Evolutionary conservation across 2,888 invertebrate species (phyloP).

Genomic region (Agapostemon virescens): DNA sequence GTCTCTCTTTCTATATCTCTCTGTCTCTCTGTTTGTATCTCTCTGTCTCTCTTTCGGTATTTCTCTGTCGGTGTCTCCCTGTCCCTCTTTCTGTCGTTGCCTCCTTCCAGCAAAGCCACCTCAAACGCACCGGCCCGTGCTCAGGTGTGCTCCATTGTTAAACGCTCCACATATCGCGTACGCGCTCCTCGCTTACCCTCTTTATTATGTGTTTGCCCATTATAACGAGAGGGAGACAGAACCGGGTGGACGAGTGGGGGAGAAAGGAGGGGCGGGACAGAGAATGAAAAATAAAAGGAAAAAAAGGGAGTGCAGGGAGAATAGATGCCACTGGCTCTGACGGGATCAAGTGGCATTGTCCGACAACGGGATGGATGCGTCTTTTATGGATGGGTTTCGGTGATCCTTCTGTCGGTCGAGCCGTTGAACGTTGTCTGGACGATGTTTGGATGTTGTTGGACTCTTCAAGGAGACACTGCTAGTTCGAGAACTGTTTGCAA

Average conservation of each 20-base stretch:
- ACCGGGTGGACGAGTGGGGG: neutral
- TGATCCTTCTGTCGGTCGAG: constrained; percentile 26
- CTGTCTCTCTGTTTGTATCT: too few species aligned
- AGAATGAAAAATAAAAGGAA: constrained; percentile 22
- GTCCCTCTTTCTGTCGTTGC: constrained; percentile 14
- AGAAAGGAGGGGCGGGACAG: neutral
- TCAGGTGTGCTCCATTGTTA: constrained; percentile 78
- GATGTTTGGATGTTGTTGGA: too few species aligned
- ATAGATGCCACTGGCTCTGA: constrained; percentile 50
- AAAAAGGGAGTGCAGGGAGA: constrained; percentile 7
- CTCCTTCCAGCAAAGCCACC: constrained; percentile 64
- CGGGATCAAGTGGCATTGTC: constrained; percentile 68
- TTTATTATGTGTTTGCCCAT: constrained; percentile 73
- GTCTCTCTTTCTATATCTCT: too few species aligned
- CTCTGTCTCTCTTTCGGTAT: too few species aligned
- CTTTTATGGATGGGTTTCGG: constrained; percentile 14
- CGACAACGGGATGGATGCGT: constrained; percentile 44
- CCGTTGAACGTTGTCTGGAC: neutral
- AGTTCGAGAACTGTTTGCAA: neutral
- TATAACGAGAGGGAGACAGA: constrained; percentile 56
- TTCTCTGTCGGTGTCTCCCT: too few species aligned
- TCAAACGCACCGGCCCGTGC: constrained; percentile 74
- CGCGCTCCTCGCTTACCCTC: constrained; percentile 68
- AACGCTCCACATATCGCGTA: constrained; percentile 71
- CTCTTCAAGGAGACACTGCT: neutral